These are phyloP conservation scores for Pachyrhynchus sulphureomaculatus DNA, from an alignment of 1,140 invertebrate genomes.

Conservation along the genomic window DNA sequence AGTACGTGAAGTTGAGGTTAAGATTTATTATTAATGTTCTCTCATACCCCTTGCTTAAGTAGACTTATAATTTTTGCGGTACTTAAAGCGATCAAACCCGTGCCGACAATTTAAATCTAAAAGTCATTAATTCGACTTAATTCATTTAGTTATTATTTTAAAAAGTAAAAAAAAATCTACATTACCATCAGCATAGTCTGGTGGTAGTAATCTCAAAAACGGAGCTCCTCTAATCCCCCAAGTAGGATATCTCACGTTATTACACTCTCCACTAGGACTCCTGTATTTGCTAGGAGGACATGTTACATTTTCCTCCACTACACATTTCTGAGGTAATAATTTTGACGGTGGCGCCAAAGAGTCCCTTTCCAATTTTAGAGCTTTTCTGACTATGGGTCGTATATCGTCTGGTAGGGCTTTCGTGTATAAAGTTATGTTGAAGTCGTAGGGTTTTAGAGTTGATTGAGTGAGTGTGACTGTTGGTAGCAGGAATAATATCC, in stretches of 20 bases:
- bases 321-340: constrained; percentile 12
- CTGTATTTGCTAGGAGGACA: constrained; percentile 79
- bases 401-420: constrained; percentile 41
- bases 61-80: no score
- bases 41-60: no score
- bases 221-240: constrained; percentile 86
- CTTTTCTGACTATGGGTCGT: constrained; percentile 31
- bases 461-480: constrained; percentile 3
- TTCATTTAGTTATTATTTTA: no score
- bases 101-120: no score
- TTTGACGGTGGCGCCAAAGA: neutral
- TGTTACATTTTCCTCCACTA: constrained; percentile 10
- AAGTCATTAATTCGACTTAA: no score
- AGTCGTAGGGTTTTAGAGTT: constrained; percentile 1
- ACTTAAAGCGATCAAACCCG: no score
- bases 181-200: constrained; percentile 85
- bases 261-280: constrained; percentile 86
- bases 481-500: constrained; percentile 14
- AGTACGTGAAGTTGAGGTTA: no score
- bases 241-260: constrained; percentile 86
- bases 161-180: no score
- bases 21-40: no score
- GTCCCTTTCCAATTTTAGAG: constrained; percentile 35
- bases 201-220: constrained; percentile 75
- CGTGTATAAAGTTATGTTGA: constrained; percentile 41